Conservation (phyloP, 2,797 vertebrate genomes). For the Taeniopygia guttata region DNA sequence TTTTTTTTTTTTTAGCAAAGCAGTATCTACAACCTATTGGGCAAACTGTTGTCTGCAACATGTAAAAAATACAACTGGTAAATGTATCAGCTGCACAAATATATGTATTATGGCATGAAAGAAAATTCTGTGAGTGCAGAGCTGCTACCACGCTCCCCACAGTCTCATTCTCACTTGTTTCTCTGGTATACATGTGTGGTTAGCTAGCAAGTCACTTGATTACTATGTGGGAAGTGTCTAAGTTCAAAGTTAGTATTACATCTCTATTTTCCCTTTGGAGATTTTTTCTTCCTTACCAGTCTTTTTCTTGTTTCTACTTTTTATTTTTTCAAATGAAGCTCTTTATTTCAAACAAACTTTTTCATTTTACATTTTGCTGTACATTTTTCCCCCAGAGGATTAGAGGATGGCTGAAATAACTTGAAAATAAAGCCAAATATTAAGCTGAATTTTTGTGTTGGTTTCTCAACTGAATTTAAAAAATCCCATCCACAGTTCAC, state of each 20-base stretch:
- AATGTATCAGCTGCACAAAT: neutral
- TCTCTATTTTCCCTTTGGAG: neutral
- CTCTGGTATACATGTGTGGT: neutral
- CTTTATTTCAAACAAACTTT: constrained; percentile 34
- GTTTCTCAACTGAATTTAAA: constrained; percentile 6
- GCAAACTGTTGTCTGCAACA: neutral
- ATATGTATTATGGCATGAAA: neutral
- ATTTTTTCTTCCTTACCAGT: neutral
- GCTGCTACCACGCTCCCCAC: constrained; percentile 38
- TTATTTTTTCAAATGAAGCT: neutral
- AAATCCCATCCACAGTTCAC: accelerated
- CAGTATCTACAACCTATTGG: neutral
- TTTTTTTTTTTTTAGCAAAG: neutral
- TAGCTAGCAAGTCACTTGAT: constrained; percentile 47
- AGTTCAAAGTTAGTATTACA: constrained; percentile 35
- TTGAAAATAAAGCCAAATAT: constrained; percentile 39
- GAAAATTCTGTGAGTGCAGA: constrained; percentile 27
- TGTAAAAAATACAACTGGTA: neutral
- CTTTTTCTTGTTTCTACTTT: neutral
- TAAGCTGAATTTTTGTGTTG: constrained; percentile 7
- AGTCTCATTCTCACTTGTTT: constrained; percentile 65
- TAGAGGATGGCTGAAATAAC: constrained; percentile 25
- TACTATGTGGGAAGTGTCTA: constrained; percentile 30
- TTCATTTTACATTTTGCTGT: constrained; percentile 28
- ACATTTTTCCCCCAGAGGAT: neutral